Evolutionary conservation across 1,140 invertebrate genomes (phyloP).

Genomic region (Drosophila kanapiae): DNA sequence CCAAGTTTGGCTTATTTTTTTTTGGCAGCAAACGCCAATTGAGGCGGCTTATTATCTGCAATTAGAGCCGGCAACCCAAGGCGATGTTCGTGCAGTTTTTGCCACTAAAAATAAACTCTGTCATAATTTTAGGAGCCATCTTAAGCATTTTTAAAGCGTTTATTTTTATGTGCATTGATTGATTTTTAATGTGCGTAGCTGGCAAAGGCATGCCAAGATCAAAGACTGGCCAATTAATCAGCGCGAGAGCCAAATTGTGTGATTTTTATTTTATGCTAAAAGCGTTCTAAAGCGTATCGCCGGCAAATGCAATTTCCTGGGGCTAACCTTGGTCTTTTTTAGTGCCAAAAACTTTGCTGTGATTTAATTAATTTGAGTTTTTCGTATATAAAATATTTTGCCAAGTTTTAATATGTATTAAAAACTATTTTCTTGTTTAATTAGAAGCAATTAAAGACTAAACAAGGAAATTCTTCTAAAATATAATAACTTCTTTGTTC

Average conservation of each 20-base stretch:
- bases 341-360: neutral
- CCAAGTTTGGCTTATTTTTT: constrained; percentile 8
- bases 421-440: neutral
- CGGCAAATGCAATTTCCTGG: constrained; percentile 8
- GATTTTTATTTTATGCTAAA: constrained; percentile 18
- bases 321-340: neutral
- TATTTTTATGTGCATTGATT: constrained; percentile 56
- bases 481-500: neutral
- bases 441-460: neutral
- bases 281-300: constrained; percentile 55
- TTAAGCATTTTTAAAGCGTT: constrained; percentile 20
- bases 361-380: neutral
- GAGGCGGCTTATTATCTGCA: constrained; percentile 73
- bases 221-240: constrained; percentile 37
- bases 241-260: constrained; percentile 3
- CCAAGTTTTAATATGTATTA: neutral
- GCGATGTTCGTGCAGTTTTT: constrained; percentile 52
- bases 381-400: neutral
- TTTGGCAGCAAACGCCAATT: constrained; percentile 65
- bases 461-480: neutral
- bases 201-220: constrained; percentile 45
- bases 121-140: constrained; percentile 53
- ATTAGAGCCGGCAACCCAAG: constrained; percentile 67
- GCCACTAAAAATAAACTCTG: constrained; percentile 59
- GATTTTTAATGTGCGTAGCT: constrained; percentile 70